Base-by-base conservation (phyloP, 2,797 vertebrate species). In the Mustela erminea region DNA sequence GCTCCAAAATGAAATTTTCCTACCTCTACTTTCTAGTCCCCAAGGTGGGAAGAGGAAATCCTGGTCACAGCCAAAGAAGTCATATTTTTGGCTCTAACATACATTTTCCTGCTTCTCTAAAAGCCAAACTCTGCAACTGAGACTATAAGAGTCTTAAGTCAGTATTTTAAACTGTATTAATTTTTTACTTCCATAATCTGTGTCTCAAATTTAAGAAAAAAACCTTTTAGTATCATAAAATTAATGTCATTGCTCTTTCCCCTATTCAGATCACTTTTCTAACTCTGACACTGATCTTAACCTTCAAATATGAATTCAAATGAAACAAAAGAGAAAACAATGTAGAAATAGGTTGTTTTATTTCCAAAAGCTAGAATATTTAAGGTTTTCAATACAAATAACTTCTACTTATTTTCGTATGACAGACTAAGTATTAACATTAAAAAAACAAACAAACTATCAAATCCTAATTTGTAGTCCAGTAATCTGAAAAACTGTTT, bases 1-100 rank as follows among this genome's bases (percentile, higher is more conserved):
- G 99, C 99, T 98, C 98, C 98, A 98, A 98, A 99, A 98, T 98
- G 98, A 99, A 98, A 99, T 99, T 99, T 99, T 99, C 98, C 99
- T 98, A 98, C 98, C 96, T 98, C 98, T 97, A 97, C 96, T 98
- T 98, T 99, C 97, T 98, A 97, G 98, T 99, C 99, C 99, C 99
- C 97, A 98, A 98, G 98, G 99, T 98, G 97, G 98, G 98, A 98
- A 98, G 98, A 99, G 99, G 98, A 99, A 99, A 99, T 99, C 98
- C 99, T 98, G 98, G 98, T 99, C 98, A 99, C 98, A 99, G 99
- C 98, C 99, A 99, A 99, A 98, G 90, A 97, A 99, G 98, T 98
- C 86, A 96, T 98, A 98, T 97, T 98, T 99, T 98, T 99, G 99
- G 99, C 99, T 98, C 98, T 54, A 97, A 98, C 97, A 98, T 96